phyloP scores from a whole-genome alignment of 2,113 vertebrate genomes.

The Austrofundulus limnaeus region DNA sequence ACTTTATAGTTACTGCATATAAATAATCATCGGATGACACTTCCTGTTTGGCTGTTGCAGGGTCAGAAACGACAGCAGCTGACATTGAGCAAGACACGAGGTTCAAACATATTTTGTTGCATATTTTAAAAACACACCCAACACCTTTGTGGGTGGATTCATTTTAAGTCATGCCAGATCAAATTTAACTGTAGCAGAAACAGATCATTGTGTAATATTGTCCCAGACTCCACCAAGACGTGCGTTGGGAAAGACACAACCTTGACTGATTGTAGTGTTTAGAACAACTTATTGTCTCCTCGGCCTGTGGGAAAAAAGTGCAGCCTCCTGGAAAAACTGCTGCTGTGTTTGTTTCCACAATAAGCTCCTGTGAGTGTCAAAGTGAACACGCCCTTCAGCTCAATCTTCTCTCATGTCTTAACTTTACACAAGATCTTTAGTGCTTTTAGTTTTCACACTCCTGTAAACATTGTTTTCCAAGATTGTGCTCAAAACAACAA shows the following conservation, averaged over 20 bases:
- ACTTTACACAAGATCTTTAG: background rate
- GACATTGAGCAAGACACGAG: no score
- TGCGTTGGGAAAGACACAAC: slow-evolving; percentile 39
- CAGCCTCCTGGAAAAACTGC: slow-evolving; percentile 25
- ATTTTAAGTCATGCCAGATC: slow-evolving; percentile 1
- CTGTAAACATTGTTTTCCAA: slow-evolving; percentile 5
- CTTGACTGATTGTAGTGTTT: slow-evolving; percentile 20
- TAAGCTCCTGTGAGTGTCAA: slow-evolving; percentile 37
- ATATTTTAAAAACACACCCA: background rate
- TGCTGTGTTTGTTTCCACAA: slow-evolving; percentile 64
- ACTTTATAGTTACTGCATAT: no score
- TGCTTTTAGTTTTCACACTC: slow-evolving; percentile 19
- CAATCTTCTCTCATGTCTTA: slow-evolving; percentile 27
- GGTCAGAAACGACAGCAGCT: no score
- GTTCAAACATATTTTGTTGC: background rate
- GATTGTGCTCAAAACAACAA: background rate
- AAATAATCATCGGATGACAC: no score
- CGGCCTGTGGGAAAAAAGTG: slow-evolving; percentile 49
- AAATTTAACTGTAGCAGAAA: background rate
- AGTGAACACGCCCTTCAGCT: slow-evolving; percentile 33
- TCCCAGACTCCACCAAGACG: slow-evolving; percentile 7
- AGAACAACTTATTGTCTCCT: slow-evolving; percentile 4
- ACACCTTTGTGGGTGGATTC: background rate
- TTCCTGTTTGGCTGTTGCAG: no score
- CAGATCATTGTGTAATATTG: slow-evolving; percentile 24